Base-by-base conservation (phyloP, 2,888 invertebrate species). In the Perdita meconis region DNA sequence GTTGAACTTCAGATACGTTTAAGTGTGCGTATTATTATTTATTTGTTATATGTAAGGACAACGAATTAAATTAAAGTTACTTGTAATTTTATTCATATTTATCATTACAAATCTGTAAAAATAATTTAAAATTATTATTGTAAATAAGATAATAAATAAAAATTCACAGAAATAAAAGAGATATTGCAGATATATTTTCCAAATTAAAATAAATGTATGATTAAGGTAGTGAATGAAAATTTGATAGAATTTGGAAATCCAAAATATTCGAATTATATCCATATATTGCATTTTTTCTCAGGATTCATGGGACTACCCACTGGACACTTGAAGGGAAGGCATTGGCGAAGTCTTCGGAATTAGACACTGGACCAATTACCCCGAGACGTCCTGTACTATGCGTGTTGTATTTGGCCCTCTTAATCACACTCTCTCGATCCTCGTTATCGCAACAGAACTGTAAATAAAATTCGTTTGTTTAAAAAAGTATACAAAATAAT, bases 221-320 rank as follows among this genome's bases (percentile, higher is more conserved):
- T n/a, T n/a, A n/a, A n/a, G 6, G 30, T 30, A 30, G 2, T 30
- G 22, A 19, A 22, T 22, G 10, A 38, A 22, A 13, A 4, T n/a
- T 55, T 4, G 19, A 1, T 6, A 38, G 16, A 19, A 0, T 10
- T 24, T 16, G 1, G 0, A 8, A 59, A 30, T 42, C 3, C 0
- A 0, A 5, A 1, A 38, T 47, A 38, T 44, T 69, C 30, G 0
- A 38, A 8, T 68, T 3, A 82, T 24, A 71, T 68, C 74, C 79
- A 84, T 24, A 85, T 71, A 6, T 51, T 72, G 10, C 85, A 85
- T 34, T 85, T 85, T 12, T 66, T 50, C 13, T 36, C 16, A 0
- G 83, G 82, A 57, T 85, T 85, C 80, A 83, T 85, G 0, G 71
- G 65, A 44, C 82, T 80, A 0, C 57, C 72, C 2, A 19, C 19